Evolutionary conservation across 2,797 vertebrate genomes (phyloP), one percentile per base, ranked within the genome.

Genomic region (Spondyliosoma cantharus): DNA sequence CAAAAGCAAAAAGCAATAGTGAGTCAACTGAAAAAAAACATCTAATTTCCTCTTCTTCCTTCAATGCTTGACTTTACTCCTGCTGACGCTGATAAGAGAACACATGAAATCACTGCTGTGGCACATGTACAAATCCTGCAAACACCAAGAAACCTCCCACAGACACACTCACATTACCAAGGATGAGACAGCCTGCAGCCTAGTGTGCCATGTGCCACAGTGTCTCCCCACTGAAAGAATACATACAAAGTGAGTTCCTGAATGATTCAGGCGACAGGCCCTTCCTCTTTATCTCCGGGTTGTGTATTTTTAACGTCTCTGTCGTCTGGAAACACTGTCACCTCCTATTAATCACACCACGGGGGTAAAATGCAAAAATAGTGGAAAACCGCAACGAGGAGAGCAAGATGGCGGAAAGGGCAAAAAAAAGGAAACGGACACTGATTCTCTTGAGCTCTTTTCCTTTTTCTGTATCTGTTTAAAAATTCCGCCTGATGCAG

Each of bases 1-100:
- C 97, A 98, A 90, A 95, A 92, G 84, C 96, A 98, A 92, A 98
- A 98, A 95, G 97, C 98, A 93, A 96, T 97, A 93, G 98, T 99
- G 96, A 98, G 97, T 95, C 79, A 60, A 69, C 56, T 17, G 37
- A 64, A 58, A 42, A 48, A 54, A 65, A 42, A 32, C 73, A 45
- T 59, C 56, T 63, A 71, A 72, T 48, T 78, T 73, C 45, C 66
- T 76, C 64, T n/a, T 62, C 19, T 7, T 37, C 48, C 54, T 12
- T 61, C 53, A 42, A 3, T n/a, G 42, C 43, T 76, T 68, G 50
- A 63, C 64, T 85, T 27, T 56, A 27, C 19, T 84, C 70, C 72
- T 69, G 74, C 60, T 42, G 32, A 37, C 5, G 11, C 79, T 82
- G 85, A 89, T 81, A 83, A 86, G 87, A 87, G 67, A 81, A 57